Base-by-base conservation (phyloP, 2,113 vertebrate species). In the Cyprinus carpio region DNA sequence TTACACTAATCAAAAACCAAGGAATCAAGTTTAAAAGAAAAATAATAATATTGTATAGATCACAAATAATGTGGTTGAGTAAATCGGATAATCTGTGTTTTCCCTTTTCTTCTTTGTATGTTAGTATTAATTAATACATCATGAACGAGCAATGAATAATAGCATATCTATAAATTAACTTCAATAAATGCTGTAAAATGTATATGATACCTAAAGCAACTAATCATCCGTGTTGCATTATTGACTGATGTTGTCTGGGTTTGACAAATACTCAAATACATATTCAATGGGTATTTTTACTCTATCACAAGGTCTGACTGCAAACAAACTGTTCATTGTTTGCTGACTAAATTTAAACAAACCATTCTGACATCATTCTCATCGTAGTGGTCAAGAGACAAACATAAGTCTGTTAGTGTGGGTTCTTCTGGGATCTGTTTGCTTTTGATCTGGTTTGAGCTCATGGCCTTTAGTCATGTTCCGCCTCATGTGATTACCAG, bases 311-410 rank as follows among this genome's bases (percentile, higher is more conserved):
- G 75, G 13, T 27, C 46, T 54, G 25, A 51, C 13, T 9, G 37
- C 25, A 29, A 20, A 76, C 43, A 49, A 49, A 75, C 43, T 29
- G 13, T 58, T 75, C 67, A 5, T 43, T 87, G 64, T 60, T 81
- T 40, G 75, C 65, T 18, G 69, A 84, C 71, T 84, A 81, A 87
- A 87, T 46, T 81, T 25, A 71, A 83, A 87, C 54, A 78, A 58
- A 69, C n/a, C n/a, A 54, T 56, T 46, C 37, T 72, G 75, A 71
- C n/a, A 25, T 56, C 29, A 69, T 54, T 1, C 65, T 71, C 20
- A 18, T 20, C 54, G 51, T 31, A 15, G 51, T n/a, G 82, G 64
- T 27, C 29, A 54, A 60, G 51, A n/a, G 37, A 25, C 77, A 46
- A 60, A n/a, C n/a, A 34, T 49, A 43, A 20, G 75, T 78, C 62